Percentiles rank a stretch among this genome's conserved stretches.
phyloP scores from a whole-genome alignment of 2,797 vertebrate species.

The Tenualosa ilisha region DNA sequence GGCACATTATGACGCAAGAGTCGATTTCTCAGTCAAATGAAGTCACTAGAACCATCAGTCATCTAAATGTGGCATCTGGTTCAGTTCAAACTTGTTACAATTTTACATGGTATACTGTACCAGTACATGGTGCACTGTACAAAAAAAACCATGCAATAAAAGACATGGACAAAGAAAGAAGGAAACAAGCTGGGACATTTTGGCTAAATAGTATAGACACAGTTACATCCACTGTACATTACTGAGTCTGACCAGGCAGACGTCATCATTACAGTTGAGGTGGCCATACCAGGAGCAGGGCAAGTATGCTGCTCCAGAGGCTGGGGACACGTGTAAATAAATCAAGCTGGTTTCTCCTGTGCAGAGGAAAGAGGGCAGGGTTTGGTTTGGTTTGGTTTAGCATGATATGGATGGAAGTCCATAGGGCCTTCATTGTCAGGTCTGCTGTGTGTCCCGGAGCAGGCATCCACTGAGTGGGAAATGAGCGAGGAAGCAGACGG shows the following conservation, averaged over 20 bases:
- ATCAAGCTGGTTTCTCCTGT: neutral
- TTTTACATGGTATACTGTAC: neutral
- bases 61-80: neutral
- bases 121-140: too few relatives aligned
- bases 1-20: neutral
- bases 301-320: neutral
- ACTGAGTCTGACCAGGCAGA: neutral
- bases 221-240: neutral
- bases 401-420: conserved; percentile 32
- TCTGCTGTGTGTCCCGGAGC: conserved; percentile 30
- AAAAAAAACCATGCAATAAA: too few relatives aligned
- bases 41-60: neutral
- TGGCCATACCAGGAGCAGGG: neutral
- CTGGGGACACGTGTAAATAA: neutral
- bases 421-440: conserved; percentile 35
- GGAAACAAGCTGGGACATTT: too few relatives aligned
- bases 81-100: neutral
- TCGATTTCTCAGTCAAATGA: neutral
- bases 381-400: neutral
- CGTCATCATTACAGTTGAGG: neutral
- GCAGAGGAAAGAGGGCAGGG: neutral
- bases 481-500: neutral
- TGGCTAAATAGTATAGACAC: neutral
- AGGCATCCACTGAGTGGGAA: conserved; percentile 35
- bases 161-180: too few relatives aligned